phyloP scores from a whole-genome alignment of 37 sponge, comb jelly and placozoan genomes.

The Axinella damicornis region DNA sequence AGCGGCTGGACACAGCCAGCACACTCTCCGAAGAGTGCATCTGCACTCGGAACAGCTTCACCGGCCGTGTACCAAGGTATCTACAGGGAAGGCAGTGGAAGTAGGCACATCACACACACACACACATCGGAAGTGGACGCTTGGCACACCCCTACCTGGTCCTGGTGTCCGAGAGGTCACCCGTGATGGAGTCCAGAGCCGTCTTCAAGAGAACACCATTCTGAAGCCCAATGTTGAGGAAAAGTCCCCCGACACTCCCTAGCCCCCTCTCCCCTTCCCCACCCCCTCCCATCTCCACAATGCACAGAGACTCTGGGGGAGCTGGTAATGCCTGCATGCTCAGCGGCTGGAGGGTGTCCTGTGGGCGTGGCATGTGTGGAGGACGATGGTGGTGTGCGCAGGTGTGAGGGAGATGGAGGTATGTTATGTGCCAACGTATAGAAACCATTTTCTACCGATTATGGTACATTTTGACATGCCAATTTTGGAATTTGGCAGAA shows the following conservation, averaged over 20 bases:
- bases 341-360: conserved; percentile 93
- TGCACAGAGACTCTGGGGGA: conserved; percentile 93
- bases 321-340: conserved; percentile 98
- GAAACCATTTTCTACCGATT: no score
- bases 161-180: conserved; percentile 97
- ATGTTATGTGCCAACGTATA: no score
- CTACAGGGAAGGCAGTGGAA: no score
- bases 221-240: conserved; percentile 96
- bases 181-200: conserved; percentile 93
- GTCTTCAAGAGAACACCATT: conserved; percentile 97
- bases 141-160: conserved; percentile 74
- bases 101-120: neutral
- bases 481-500: no score
- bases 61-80: conserved; percentile 95
- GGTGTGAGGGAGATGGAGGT: no score
- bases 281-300: conserved; percentile 92
- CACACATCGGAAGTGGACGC: no score
- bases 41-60: conserved; percentile 92
- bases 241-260: conserved; percentile 70
- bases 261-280: conserved; percentile 37
- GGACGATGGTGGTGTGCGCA: no score
- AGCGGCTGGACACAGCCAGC: conserved; percentile 94
- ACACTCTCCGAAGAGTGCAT: conserved; percentile 91
- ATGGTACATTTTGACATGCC: no score
- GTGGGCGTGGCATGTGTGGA: neutral